Conservation (phyloP, 2,797 vertebrate genomes). For the Falco concolor region DNA sequence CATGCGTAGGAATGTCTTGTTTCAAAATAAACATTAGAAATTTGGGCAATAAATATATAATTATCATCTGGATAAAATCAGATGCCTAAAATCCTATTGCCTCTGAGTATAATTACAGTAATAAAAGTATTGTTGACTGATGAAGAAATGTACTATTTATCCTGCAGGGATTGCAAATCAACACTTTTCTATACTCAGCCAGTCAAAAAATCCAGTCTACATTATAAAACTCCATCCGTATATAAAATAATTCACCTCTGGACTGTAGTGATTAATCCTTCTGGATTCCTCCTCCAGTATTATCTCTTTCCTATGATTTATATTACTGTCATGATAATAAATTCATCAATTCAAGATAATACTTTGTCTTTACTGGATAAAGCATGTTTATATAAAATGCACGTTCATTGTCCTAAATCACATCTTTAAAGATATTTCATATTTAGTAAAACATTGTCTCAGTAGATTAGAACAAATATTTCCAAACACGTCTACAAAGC, state of each 20-base stretch:
- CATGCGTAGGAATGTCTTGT: constrained; percentile 23
- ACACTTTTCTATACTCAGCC: constrained; percentile 3
- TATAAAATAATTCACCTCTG: not conserved
- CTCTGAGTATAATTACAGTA: constrained; percentile 56
- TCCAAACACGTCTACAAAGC: not conserved
- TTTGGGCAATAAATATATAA: constrained; percentile 36
- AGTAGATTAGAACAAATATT: not conserved
- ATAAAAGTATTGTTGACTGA: constrained; percentile 62
- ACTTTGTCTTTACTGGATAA: not conserved
- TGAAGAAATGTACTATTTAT: constrained; percentile 54
- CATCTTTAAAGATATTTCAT: constrained; percentile 19
- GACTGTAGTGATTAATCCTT: constrained; percentile 10
- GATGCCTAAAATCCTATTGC: constrained; percentile 34
- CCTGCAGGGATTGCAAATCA: constrained; percentile 57
- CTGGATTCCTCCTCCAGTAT: not conserved
- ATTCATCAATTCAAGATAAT: constrained; percentile 10
- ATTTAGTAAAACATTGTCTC: constrained; percentile 4
- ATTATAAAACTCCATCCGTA: constrained; percentile 5
- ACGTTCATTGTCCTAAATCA: not conserved
- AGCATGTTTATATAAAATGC: constrained; percentile 13
- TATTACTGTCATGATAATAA: not conserved
- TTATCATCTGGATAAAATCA: constrained; percentile 46
- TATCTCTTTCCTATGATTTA: not conserved
- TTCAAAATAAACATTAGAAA: constrained; percentile 53
- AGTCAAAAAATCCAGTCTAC: not conserved